Base-by-base conservation (phyloP, 2,888 invertebrate genomes). In the Drosophila buzzatii region DNA sequence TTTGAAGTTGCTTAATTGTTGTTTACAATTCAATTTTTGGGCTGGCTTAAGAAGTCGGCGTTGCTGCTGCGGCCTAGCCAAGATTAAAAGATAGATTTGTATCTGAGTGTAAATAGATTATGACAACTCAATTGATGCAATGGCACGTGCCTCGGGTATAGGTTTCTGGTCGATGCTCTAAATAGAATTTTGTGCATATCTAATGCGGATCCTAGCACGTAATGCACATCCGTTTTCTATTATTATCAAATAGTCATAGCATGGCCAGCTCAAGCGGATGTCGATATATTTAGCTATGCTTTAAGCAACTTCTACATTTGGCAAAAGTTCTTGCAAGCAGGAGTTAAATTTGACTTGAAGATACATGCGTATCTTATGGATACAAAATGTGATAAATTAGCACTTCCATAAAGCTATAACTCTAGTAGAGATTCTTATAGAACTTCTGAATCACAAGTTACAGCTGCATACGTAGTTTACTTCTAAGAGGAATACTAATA, bases 11-110 rank as follows among this genome's bases (percentile, higher is more conserved):
- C 70, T 65, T 82, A 82, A 82, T 82, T 87, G 73, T 87, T 87
- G 88, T 82, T 82, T 82, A 82, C 88, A 87, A 82, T 85, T 79
- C 70, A 63, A 70, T 75, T 73, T 70, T 37, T 45, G 47, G 4
- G 27, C 49, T n/a, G 51, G 63, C 63, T 59, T 65, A 76, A 60
- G 37, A 47, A 55, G 42, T 68, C 49, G 67, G 10, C 31, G 60
- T 10, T 42, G 20, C 14, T 35, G 27, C 16, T 72, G 65, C 31
- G 58, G 61, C 78, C 59, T 62, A 66, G 62, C 55, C 62, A 31
- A 18, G 63, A 63, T 68, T 42, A 55, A 33, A 6, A 35, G 33
- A 67, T 67, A 58, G 31, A 47, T 60, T 60, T 53, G 51, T 53
- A 51, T 58, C 33, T 35, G 45, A 18, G 56, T 27, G 49, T 51